Conservation (phyloP, 1,140 invertebrate species). For the Cotesia glomerata region DNA sequence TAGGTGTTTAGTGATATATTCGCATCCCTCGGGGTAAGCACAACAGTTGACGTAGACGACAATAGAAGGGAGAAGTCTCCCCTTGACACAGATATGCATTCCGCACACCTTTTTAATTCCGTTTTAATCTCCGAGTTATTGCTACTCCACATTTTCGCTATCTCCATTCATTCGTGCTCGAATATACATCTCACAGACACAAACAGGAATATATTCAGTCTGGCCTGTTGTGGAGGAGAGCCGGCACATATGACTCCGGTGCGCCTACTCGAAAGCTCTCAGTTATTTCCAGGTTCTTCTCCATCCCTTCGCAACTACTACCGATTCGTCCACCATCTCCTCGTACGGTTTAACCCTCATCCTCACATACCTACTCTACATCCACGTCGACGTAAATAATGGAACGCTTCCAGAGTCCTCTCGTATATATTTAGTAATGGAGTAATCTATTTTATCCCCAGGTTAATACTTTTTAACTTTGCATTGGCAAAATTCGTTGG, state of each 20-base stretch:
- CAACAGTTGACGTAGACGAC: background rate
- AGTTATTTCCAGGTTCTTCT: constrained; percentile 2
- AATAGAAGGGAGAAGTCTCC: constrained; percentile 20
- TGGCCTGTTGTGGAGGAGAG: constrained; percentile 3
- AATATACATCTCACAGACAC: constrained; percentile 19
- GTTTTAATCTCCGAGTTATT: constrained; percentile 62
- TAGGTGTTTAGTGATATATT: constrained; percentile 17
- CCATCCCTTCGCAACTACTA: background rate
- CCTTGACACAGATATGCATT: constrained; percentile 58
- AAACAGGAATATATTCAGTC: background rate
- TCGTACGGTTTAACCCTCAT: background rate
- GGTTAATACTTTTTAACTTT: background rate
- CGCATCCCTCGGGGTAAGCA: constrained; percentile 11
- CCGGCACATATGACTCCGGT: constrained; percentile 29
- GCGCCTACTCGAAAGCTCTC: background rate
- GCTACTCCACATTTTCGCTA: constrained; percentile 40
- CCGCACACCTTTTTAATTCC: constrained; percentile 59
- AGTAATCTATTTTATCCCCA: constrained; percentile 24
- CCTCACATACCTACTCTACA: background rate
- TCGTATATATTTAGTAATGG: constrained; percentile 30
- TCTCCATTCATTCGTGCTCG: constrained; percentile 33
- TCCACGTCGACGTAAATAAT: constrained; percentile 45
- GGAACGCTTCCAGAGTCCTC: constrained; percentile 17
- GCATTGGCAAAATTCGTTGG: background rate
- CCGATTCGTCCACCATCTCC: constrained; percentile 7